These are phyloP conservation scores for Hydroisotoma schaefferi DNA, from an alignment of 2,888 invertebrate genomes.

Conservation along the genomic window DNA sequence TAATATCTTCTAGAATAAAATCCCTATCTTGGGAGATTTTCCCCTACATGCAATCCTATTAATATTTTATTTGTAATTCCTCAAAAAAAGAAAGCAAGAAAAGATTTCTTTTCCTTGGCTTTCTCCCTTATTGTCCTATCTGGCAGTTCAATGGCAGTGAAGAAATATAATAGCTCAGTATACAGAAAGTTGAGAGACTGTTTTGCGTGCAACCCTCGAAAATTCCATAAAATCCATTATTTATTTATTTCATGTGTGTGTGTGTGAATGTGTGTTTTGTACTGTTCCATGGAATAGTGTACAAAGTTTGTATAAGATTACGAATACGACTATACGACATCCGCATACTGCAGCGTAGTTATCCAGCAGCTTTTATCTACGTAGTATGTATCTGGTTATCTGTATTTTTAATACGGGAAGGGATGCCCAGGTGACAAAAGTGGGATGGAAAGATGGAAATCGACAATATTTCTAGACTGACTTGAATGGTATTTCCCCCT, in stretches of 20 bases:
- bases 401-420: neutral
- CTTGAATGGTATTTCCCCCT: no score
- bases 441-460: neutral
- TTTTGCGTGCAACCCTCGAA: neutral
- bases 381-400: no score
- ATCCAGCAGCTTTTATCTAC: no score
- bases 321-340: no score
- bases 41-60: slow-evolving; percentile 27
- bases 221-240: slow-evolving; percentile 1
- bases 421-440: slow-evolving; percentile 1
- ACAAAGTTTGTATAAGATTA: neutral
- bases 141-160: no score
- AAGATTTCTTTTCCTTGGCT: slow-evolving; percentile 3
- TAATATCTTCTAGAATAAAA: no score
- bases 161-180: no score
- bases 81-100: slow-evolving; percentile 10
- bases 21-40: no score
- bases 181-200: no score
- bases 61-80: slow-evolving; percentile 41
- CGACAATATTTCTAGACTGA: neutral
- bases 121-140: neutral
- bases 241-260: neutral
- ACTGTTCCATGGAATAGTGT: neutral
- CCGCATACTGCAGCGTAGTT: no score
- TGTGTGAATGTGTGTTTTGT: no score